Evolutionary conservation across 2,113 vertebrate genomes (phyloP).

Genomic region (Atherinomorus stipes): DNA sequence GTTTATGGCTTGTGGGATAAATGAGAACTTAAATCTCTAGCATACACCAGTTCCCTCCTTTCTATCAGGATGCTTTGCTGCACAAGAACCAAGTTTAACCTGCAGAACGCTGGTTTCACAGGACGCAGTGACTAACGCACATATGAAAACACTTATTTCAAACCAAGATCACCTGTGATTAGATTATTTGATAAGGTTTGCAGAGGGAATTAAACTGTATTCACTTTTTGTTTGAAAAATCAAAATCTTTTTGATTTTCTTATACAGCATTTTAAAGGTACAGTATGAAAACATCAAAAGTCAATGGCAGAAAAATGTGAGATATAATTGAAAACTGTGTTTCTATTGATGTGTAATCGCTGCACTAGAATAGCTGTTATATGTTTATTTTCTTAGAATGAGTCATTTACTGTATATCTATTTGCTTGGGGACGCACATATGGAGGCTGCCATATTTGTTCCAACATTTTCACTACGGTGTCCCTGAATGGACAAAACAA

Average conservation of each 20-base stretch:
- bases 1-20: slow-evolving; percentile 46
- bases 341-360: too few species aligned
- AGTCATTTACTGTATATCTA: too few species aligned
- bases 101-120: neutral
- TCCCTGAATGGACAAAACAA: too few species aligned
- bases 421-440: too few species aligned
- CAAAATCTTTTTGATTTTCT: neutral
- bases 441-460: too few species aligned
- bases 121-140: neutral
- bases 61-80: neutral
- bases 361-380: too few species aligned
- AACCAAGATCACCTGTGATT: neutral
- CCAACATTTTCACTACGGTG: too few species aligned
- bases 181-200: neutral
- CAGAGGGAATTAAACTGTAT: neutral
- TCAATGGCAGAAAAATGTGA: too few species aligned
- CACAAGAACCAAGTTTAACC: neutral
- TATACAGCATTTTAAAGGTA: too few species aligned
- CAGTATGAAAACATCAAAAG: too few species aligned
- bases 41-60: slow-evolving; percentile 38
- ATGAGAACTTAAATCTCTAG: slow-evolving; percentile 55
- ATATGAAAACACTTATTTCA: neutral
- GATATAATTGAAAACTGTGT: too few species aligned
- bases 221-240: neutral
- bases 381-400: too few species aligned